Evolutionary conservation across 2,113 vertebrate genomes (phyloP).

Genomic region (Shinisaurus crocodilurus): DNA sequence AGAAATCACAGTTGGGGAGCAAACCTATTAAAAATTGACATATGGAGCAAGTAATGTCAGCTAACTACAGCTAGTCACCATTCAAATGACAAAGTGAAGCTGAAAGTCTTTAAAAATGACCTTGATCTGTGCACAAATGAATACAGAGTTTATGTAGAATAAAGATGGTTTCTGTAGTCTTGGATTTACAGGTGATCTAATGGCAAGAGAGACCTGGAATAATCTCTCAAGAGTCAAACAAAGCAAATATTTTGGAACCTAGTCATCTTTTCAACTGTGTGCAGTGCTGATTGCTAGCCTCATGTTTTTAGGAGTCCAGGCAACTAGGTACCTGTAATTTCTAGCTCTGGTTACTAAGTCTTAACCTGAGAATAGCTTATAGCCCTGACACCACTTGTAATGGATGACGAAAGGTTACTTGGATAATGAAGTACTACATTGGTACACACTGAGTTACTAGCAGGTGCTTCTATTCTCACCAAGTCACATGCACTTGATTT

Average conservation of each 20-base stretch:
- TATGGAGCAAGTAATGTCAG: neutral
- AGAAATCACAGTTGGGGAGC: neutral
- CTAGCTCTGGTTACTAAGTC: neutral
- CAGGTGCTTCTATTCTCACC: neutral
- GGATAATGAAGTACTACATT: neutral
- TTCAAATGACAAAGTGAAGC: neutral
- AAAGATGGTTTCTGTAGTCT: neutral
- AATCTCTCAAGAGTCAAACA: neutral
- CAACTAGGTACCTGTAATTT: neutral
- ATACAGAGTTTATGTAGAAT: neutral
- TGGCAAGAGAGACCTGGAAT: neutral
- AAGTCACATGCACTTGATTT: neutral
- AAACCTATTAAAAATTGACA: neutral
- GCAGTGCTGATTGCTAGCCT: too few species aligned
- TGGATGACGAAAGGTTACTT: neutral
- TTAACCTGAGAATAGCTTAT: neutral
- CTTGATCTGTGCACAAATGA: neutral
- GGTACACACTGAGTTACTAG: neutral
- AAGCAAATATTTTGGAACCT: neutral
- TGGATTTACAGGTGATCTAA: neutral
- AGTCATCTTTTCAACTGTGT: neutral
- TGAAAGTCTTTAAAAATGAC: neutral
- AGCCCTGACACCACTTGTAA: neutral
- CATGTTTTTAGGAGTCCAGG: neutral
- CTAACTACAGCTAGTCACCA: neutral